phyloP scores from a whole-genome alignment of 1,140 invertebrate genomes.

The Gonatopus flavifemur region DNA sequence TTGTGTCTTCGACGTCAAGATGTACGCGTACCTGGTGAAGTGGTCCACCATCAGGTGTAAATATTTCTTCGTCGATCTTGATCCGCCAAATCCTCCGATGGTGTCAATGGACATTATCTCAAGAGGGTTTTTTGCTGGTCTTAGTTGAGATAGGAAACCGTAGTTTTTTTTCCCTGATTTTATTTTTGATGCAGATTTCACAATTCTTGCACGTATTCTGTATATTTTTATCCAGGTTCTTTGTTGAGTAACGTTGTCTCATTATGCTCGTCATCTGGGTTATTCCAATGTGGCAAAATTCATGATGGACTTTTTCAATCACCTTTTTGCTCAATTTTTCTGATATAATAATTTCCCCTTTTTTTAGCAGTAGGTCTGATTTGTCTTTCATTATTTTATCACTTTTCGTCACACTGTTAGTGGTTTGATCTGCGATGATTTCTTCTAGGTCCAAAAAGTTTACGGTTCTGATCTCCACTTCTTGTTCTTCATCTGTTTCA shows the following conservation, averaged over 20 bases:
- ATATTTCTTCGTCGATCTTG: constrained; percentile 11
- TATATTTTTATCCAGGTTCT: constrained; percentile 7
- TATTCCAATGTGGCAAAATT: constrained; percentile 24
- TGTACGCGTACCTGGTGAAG: constrained; percentile 39
- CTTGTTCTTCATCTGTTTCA: not conserved
- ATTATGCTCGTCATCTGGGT: constrained; percentile 14
- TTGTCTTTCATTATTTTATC: not conserved
- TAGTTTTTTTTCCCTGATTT: constrained; percentile 39
- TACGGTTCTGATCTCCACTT: constrained; percentile 18
- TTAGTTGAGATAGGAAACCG: constrained; percentile 42
- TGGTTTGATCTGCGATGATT: constrained; percentile 17
- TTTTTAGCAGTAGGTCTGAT: not conserved
- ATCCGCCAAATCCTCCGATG: constrained; percentile 29
- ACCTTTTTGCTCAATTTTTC: not conserved
- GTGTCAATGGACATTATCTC: constrained; percentile 36
- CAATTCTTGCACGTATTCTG: constrained; percentile 1
- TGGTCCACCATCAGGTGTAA: too few relatives aligned
- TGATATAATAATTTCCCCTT: constrained; percentile 1
- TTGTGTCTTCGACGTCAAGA: constrained; percentile 41
- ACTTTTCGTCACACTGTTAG: constrained; percentile 11
- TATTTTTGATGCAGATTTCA: constrained; percentile 36
- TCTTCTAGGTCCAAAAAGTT: constrained; percentile 18
- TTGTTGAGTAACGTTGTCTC: not conserved
- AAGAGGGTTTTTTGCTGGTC: constrained; percentile 40
- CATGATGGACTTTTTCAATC: not conserved